Evolutionary conservation across 2,113 vertebrate species (phyloP).

Genomic region (Serilophus lunatus): DNA sequence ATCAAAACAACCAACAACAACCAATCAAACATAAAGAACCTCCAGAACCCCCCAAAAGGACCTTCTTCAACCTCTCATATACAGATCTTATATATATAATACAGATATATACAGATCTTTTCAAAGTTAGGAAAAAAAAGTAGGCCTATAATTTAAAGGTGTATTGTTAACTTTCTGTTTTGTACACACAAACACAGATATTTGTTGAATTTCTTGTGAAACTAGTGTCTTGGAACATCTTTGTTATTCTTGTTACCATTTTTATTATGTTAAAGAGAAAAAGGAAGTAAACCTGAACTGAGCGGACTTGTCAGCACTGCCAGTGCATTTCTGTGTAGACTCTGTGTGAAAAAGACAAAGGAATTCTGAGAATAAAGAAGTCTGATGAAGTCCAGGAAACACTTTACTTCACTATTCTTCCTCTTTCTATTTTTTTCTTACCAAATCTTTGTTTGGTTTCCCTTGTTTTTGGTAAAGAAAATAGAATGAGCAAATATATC

Average conservation of each 20-base stretch:
- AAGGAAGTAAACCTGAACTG: slow-evolving; percentile 1
- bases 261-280: not conserved
- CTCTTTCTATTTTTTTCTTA: not conserved
- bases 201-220: not conserved
- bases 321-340: not conserved
- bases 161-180: not conserved
- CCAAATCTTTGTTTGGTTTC: not conserved
- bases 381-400: not conserved
- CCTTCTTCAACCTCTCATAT: not conserved
- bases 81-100: not conserved
- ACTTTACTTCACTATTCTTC: not conserved
- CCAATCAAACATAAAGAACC: too few species aligned
- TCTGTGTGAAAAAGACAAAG: not conserved
- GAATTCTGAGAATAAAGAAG: slow-evolving; percentile 40
- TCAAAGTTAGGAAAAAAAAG: not conserved
- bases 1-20: not conserved
- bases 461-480: not conserved
- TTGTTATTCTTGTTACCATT: not conserved
- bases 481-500: not conserved
- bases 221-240: not conserved
- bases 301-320: not conserved
- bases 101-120: not conserved
- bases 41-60: too few species aligned
- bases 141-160: not conserved
- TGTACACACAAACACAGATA: not conserved